phyloP scores from a whole-genome alignment of 2,888 invertebrate species.

The Acleris laterana region DNA sequence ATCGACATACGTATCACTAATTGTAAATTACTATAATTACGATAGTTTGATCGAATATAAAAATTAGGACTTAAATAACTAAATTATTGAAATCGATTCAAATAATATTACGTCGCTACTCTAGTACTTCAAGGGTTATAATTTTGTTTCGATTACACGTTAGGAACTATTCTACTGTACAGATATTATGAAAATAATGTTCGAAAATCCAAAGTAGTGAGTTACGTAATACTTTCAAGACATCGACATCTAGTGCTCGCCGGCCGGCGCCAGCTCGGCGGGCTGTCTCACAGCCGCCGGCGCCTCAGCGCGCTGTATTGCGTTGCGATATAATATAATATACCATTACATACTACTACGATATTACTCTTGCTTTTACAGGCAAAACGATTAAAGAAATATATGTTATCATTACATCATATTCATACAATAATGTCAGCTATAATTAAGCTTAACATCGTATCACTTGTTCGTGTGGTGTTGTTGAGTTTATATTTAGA shows the following conservation, averaged over 20 bases:
- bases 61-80: constrained; percentile 57
- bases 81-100: constrained; percentile 55
- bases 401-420: constrained; percentile 61
- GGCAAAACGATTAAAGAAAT: constrained; percentile 74
- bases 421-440: constrained; percentile 59
- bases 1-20: constrained; percentile 58
- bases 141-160: constrained; percentile 79
- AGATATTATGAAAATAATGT: constrained; percentile 68
- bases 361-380: constrained; percentile 68
- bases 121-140: constrained; percentile 76
- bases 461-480: constrained; percentile 82
- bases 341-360: constrained; percentile 53
- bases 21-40: constrained; percentile 63
- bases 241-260: constrained; percentile 44
- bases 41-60: constrained; percentile 69
- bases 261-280: constrained; percentile 40
- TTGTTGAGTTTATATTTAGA: constrained; percentile 81
- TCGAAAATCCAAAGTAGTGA: constrained; percentile 57
- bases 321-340: constrained; percentile 47
- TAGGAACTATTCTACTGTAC: constrained; percentile 84
- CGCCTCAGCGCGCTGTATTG: constrained; percentile 63
- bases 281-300: constrained; percentile 65
- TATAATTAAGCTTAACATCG: constrained; percentile 74
- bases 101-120: constrained; percentile 67
- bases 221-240: constrained; percentile 56